Conservation (phyloP, 2,797 vertebrate genomes). For the Poecilia gillii region DNA sequence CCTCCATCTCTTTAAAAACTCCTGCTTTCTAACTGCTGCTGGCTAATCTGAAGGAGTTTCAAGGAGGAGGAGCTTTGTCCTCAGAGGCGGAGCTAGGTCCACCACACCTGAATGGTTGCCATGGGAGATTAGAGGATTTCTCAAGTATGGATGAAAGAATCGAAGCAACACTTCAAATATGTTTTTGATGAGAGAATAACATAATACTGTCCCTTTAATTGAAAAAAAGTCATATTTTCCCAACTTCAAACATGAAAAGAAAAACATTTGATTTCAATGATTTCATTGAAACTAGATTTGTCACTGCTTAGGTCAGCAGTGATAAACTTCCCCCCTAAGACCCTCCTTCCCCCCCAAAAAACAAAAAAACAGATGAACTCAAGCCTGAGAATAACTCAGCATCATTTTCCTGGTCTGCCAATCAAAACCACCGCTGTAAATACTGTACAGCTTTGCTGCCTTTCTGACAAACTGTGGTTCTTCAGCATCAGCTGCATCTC, state of each 20-base stretch:
- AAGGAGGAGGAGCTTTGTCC: too few species aligned
- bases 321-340: background rate
- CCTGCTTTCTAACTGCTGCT: too few species aligned
- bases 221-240: conserved; percentile 9
- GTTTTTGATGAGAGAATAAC: too few species aligned
- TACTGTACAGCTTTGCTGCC: background rate
- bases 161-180: too few species aligned
- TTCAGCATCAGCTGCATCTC: conserved; percentile 52
- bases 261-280: conserved; percentile 24
- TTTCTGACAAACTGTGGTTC: conserved; percentile 46
- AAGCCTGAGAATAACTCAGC: conserved; percentile 31
- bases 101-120: too few species aligned
- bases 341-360: too few species aligned
- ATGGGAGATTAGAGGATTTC: too few species aligned
- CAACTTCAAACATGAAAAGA: conserved; percentile 19
- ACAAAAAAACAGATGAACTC: conserved; percentile 27
- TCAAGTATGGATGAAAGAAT: too few species aligned
- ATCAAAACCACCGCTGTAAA: conserved; percentile 28
- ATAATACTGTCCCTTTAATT: too few species aligned
- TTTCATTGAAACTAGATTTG: conserved; percentile 14
- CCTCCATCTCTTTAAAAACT: too few species aligned
- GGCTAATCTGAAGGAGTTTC: too few species aligned
- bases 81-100: too few species aligned
- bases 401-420: conserved; percentile 7
- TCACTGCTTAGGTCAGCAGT: conserved; percentile 19